A percentile compares a stretch with the other conserved stretches of the same genome.
These are phyloP conservation scores for Nanger granti DNA, from an alignment of 2,113 vertebrate species.

Conservation along the genomic window DNA sequence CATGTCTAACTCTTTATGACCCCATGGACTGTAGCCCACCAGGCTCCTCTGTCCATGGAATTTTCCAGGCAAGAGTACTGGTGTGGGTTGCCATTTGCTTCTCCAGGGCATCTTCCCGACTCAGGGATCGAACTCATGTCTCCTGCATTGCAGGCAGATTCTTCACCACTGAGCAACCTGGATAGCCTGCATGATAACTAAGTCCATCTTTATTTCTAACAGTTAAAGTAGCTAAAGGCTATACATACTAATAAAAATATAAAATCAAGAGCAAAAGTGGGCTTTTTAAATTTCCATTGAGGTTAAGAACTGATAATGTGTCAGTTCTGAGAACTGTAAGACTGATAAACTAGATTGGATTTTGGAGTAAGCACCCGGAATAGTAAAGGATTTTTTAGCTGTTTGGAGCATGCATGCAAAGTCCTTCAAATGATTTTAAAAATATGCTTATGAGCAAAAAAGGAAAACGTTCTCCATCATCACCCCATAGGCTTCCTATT, in stretches of 20 bases:
- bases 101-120: not conserved
- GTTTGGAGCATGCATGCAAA: not conserved
- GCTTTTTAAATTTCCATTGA: not conserved
- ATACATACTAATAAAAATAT: not conserved
- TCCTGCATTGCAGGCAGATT: not conserved
- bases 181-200: not conserved
- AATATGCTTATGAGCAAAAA: not conserved
- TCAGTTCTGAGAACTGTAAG: not conserved
- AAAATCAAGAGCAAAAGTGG: not conserved
- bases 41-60: not conserved
- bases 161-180: not conserved
- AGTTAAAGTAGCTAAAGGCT: not conserved
- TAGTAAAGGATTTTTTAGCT: not conserved
- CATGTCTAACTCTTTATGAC: not conserved
- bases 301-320: not conserved
- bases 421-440: not conserved
- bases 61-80: not conserved
- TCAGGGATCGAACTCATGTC: not conserved
- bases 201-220: not conserved
- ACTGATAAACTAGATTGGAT: not conserved
- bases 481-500: not conserved
- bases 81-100: not conserved
- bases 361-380: not conserved
- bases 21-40: not conserved
- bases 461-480: not conserved